A percentile compares a stretch with the other conserved stretches of the same genome.
These are phyloP conservation scores for Spongilla lacustris DNA, from an alignment of 37 sponge, comb jelly and placozoan species.

Conservation along the genomic window DNA sequence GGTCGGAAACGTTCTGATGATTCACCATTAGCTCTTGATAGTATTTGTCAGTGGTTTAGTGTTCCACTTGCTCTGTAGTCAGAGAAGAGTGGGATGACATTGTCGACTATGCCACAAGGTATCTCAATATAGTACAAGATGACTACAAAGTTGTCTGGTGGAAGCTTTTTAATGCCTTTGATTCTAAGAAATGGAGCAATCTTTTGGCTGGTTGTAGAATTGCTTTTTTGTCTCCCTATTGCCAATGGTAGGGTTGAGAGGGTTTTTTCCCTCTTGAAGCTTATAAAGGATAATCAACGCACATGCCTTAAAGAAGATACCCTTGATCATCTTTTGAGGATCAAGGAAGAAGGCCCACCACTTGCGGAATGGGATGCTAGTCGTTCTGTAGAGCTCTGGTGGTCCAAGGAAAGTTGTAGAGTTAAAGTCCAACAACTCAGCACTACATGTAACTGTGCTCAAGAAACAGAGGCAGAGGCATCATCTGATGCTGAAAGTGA, in stretches of 20 bases:
- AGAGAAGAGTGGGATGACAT: constrained; percentile 78
- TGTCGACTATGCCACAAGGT: constrained; percentile 60
- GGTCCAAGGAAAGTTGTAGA: constrained; percentile 32
- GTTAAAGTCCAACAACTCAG: neutral
- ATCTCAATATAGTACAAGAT: constrained; percentile 56
- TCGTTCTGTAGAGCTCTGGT: constrained; percentile 63
- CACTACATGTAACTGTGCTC: no score
- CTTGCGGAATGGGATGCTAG: constrained; percentile 60
- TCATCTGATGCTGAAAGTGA: no score
- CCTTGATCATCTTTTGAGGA: constrained; percentile 58
- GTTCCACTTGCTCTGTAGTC: constrained; percentile 33
- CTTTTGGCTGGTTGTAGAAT: constrained; percentile 50
- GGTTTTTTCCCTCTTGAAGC: constrained; percentile 60
- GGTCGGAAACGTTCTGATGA: constrained; percentile 59
- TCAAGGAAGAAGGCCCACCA: constrained; percentile 63
- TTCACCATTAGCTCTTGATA: constrained; percentile 44
- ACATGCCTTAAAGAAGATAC: constrained; percentile 40
- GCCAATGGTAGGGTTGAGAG: constrained; percentile 70
- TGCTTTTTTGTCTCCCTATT: constrained; percentile 61
- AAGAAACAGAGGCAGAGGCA: no score
- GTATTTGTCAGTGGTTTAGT: constrained; percentile 16
- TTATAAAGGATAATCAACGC: constrained; percentile 48
- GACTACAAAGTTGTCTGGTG: no score
- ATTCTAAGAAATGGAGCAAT: constrained; percentile 59
- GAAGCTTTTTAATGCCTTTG: constrained; percentile 43